Conservation (phyloP, 2,113 vertebrate genomes). For the Colossoma macropomum region DNA sequence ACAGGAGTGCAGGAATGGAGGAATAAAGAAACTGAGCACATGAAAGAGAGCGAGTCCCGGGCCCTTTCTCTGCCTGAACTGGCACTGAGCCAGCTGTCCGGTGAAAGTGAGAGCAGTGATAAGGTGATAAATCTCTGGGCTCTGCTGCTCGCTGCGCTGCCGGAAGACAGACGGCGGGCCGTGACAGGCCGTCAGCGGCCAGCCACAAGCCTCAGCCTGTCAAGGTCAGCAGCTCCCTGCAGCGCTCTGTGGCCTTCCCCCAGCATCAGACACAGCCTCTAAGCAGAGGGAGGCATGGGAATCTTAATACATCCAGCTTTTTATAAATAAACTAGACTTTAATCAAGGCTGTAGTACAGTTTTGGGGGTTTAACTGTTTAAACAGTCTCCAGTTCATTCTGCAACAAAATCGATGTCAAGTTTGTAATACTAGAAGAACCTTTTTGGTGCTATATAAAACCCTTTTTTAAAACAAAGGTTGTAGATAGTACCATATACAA, state of each 20-base stretch:
- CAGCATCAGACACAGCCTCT: neutral
- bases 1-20: constrained; percentile 13
- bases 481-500: no score
- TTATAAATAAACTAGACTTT: neutral
- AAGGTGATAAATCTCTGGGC: constrained; percentile 26
- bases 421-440: no score
- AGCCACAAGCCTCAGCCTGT: neutral
- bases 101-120: neutral
- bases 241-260: neutral
- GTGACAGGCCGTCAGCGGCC: constrained; percentile 1
- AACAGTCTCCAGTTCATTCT: neutral
- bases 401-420: no score
- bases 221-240: constrained; percentile 31
- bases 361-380: neutral
- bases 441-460: no score
- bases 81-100: constrained; percentile 18
- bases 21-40: neutral
- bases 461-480: no score
- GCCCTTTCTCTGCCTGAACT: neutral
- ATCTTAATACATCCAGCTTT: neutral
- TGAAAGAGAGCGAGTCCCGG: neutral
- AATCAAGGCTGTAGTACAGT: neutral
- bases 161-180: constrained; percentile 3
- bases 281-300: neutral
- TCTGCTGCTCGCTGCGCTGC: neutral